Percentiles rank a stretch among this genome's conserved stretches.
These are phyloP conservation scores for Carcina quercana DNA, from an alignment of 2,888 invertebrate genomes.

Conservation along the genomic window DNA sequence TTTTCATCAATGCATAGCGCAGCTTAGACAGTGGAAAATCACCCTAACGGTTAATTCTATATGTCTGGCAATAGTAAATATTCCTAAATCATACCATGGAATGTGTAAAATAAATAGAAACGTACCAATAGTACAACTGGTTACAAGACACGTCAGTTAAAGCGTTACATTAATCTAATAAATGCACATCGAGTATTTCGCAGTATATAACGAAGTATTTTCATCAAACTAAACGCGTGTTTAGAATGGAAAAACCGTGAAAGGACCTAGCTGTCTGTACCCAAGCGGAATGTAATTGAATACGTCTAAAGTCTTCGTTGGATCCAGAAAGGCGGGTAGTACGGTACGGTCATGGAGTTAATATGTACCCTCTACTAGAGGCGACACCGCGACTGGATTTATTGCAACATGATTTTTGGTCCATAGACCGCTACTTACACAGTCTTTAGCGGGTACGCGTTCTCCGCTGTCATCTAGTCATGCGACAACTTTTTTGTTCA, in stretches of 20 bases:
- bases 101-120: not conserved
- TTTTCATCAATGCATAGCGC: too few relatives aligned
- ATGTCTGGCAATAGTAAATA: slow-evolving; percentile 39
- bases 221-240: slow-evolving; percentile 45
- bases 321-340: slow-evolving; percentile 60
- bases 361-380: too few relatives aligned
- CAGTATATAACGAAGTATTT: slow-evolving; percentile 31
- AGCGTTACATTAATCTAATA: slow-evolving; percentile 26
- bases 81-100: slow-evolving; percentile 3
- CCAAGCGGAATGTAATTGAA: slow-evolving; percentile 30
- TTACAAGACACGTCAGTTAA: slow-evolving; percentile 4
- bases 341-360: too few relatives aligned
- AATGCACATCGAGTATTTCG: slow-evolving; percentile 45
- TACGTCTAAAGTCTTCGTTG: slow-evolving; percentile 50
- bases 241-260: slow-evolving; percentile 45
- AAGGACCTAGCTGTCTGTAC: slow-evolving; percentile 3
- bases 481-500: too few relatives aligned
- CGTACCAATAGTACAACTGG: not conserved
- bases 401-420: too few relatives aligned
- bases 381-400: too few relatives aligned
- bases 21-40: too few relatives aligned
- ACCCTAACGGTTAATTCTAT: slow-evolving; percentile 42
- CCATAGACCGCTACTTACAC: too few relatives aligned
- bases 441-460: too few relatives aligned
- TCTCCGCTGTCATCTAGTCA: too few relatives aligned